Conservation (phyloP, 2,113 vertebrate species). For the Microtus ochrogaster region DNA sequence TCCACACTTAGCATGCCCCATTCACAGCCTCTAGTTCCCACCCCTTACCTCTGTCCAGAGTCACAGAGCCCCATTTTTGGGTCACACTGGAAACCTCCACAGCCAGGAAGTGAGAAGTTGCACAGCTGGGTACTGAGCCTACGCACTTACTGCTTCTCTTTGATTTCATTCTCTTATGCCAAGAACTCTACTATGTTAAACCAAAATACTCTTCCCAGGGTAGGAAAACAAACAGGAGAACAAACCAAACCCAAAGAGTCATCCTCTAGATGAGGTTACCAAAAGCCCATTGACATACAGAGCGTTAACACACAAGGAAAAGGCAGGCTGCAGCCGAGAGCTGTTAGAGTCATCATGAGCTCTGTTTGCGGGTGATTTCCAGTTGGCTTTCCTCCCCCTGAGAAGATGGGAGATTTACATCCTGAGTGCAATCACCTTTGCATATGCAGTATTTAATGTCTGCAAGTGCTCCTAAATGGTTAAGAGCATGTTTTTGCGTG, state of each 20-base stretch:
- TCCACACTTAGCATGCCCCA: not conserved
- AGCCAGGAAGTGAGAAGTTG: not conserved
- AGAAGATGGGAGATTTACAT: not conserved
- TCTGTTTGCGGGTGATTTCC: not conserved
- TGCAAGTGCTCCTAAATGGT: slow-evolving; percentile 28
- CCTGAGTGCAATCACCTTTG: slow-evolving; percentile 13
- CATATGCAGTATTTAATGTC: not conserved
- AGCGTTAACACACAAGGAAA: not conserved
- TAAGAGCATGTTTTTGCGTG: not conserved
- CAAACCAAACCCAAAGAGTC: not conserved
- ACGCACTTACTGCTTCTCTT: not conserved
- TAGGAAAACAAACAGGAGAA: not conserved
- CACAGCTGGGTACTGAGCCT: not conserved
- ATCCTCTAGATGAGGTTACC: not conserved
- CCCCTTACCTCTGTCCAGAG: not conserved
- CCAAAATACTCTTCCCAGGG: not conserved
- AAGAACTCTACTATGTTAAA: not conserved
- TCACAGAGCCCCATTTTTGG: not conserved
- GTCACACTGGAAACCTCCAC: not conserved
- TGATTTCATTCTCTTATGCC: not conserved
- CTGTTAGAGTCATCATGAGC: not conserved
- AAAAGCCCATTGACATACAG: not conserved
- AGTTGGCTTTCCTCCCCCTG: not conserved
- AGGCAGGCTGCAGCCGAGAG: not conserved
- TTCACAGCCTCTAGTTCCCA: not conserved